Evolutionary conservation across 2,888 invertebrate genomes (phyloP).

Genomic region (Rhagium mordax): DNA sequence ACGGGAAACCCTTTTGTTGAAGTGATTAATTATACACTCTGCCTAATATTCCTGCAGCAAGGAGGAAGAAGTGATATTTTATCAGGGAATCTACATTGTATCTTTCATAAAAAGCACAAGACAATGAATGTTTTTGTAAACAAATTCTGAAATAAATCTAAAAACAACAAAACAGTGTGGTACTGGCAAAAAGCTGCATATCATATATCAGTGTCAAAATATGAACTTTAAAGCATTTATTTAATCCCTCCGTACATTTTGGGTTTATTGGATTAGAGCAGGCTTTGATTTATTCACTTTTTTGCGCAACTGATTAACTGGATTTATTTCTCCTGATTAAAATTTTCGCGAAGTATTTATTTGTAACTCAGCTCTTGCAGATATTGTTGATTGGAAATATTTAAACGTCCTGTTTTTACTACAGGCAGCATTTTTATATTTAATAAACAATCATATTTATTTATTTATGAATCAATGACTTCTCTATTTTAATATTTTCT

Average conservation of each 20-base stretch:
- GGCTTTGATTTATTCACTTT: conserved; percentile 33
- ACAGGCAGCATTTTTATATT: too few relatives aligned
- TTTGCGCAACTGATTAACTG: conserved; percentile 19
- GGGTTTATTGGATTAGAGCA: conserved; percentile 26
- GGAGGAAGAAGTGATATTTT: conserved; percentile 26
- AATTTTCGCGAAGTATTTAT: conserved; percentile 15
- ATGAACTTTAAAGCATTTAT: conserved; percentile 32
- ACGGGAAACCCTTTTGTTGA: conserved; percentile 2
- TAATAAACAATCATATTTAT: too few relatives aligned
- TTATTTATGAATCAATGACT: too few relatives aligned
- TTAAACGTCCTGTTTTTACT: too few relatives aligned
- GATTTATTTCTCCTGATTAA: conserved; percentile 26
- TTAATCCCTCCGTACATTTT: conserved; percentile 30
- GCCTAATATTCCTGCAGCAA: conserved; percentile 14
- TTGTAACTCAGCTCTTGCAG: too few relatives aligned
- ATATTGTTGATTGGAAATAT: too few relatives aligned
- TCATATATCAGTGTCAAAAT: conserved; percentile 34
- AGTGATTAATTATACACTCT: conserved; percentile 28
- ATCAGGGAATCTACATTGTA: conserved; percentile 28
- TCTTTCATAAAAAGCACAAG: conserved; percentile 24
- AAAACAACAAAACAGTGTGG: conserved; percentile 30
- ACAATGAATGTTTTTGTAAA: conserved; percentile 33
- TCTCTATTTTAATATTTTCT: too few relatives aligned
- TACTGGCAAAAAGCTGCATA: conserved; percentile 23
- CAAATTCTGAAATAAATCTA: conserved; percentile 31